Conservation (phyloP, 2,888 invertebrate species). For the Troides helena region DNA sequence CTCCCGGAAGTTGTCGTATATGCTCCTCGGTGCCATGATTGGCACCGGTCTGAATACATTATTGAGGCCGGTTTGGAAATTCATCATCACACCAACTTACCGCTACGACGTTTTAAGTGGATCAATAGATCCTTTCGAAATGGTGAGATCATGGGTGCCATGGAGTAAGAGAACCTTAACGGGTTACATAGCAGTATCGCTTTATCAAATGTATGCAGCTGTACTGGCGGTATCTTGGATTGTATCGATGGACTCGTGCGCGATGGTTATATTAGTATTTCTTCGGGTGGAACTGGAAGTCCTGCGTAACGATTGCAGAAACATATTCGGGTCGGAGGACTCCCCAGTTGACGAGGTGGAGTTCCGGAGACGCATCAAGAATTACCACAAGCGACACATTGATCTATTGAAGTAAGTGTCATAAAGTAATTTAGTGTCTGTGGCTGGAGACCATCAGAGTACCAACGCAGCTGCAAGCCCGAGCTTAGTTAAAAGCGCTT, state of each 20-base stretch:
- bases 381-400: slow-evolving; percentile 10
- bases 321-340: slow-evolving; percentile 10
- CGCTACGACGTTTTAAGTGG: slow-evolving; percentile 7
- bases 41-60: background rate
- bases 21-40: background rate
- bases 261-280: slow-evolving; percentile 16
- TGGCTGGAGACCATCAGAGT: background rate
- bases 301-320: slow-evolving; percentile 10
- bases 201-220: slow-evolving; percentile 3
- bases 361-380: background rate
- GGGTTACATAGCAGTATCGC: slow-evolving; percentile 3
- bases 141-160: slow-evolving; percentile 14
- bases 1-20: slow-evolving; percentile 13
- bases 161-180: slow-evolving; percentile 1
- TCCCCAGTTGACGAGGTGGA: background rate
- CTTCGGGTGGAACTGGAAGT: slow-evolving; percentile 20
- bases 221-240: slow-evolving; percentile 9
- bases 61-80: slow-evolving; percentile 3
- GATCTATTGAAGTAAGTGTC: slow-evolving; percentile 14
- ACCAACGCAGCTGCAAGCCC: background rate
- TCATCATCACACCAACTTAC: background rate
- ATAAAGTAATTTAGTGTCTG: background rate
- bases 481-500: background rate
- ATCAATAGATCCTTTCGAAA: background rate
- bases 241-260: background rate